Base-by-base conservation (phyloP, 2,888 invertebrate species). In the Drosophila seclusa region DNA sequence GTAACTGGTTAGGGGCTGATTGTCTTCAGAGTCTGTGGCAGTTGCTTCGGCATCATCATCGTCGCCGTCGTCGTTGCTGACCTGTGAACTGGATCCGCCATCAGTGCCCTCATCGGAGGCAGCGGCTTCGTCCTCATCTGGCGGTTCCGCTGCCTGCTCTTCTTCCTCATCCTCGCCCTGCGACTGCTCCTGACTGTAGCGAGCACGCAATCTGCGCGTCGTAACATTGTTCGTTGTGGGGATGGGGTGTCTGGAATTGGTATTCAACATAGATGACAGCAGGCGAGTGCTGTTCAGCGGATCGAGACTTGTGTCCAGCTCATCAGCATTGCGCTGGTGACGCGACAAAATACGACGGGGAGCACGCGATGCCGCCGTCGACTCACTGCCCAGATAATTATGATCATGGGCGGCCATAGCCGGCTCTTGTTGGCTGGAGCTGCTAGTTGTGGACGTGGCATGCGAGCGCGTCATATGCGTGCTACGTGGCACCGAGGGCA, bases 1-100 rank as follows among this genome's bases (percentile, higher is more conserved):
- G 73, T 91, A 92, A 61, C 90, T 94, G 31, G 94, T 94, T 71
- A 95, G 75, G 55, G 92, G 92, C 80, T 93, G 93, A 89, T 93
- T 92, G 83, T 93, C 93, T 67, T 93, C 92, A 2, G 92, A 92
- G 64, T 92, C 93, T 34, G 91, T 90, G 62, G 89, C 90, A 69
- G 92, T 87, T 45, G 87, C 86, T 55, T 89, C 82, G 24, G 82
- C 75, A 27, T 85, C 79, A 7, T 81, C 73, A 4, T 76, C 73
- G 57, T 27, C 38, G 18, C 18, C 75, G 2, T 76, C 84, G 8
- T 63, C 68, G 10, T 78, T 76, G 58, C 61, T 75, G 42, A 48
- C 61, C 18, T 88, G 82, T 6, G 83, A 77, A 38, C 88, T 92
- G 11, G 92, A 91, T 18, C 91, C 91, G 4, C 92, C 92, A 67